Conservation (phyloP, 92 coral and sea anemone species). For the Anthopleura xanthogrammica region DNA sequence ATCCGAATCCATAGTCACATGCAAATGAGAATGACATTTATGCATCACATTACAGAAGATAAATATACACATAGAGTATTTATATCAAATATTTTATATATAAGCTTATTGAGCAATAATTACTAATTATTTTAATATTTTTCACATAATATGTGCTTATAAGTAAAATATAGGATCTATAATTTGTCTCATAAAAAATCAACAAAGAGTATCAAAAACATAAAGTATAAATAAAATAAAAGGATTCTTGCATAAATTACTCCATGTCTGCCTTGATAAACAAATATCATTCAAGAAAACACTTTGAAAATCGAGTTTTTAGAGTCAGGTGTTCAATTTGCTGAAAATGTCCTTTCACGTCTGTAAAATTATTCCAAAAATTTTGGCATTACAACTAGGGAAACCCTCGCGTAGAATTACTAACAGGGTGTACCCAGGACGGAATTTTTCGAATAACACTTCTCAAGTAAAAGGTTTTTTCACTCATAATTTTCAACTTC, state of each 20-base stretch:
- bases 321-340: background rate
- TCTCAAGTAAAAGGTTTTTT: background rate
- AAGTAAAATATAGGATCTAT: background rate
- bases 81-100: too few species aligned
- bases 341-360: background rate
- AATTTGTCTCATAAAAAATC: background rate
- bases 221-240: background rate
- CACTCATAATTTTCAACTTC: background rate
- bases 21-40: background rate
- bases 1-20: background rate
- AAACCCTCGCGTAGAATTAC: slow-evolving; percentile 3
- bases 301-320: background rate
- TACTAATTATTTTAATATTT: background rate
- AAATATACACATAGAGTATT: too few species aligned
- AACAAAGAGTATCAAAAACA: background rate
- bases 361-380: background rate
- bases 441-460: background rate
- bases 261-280: background rate
- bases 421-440: background rate
- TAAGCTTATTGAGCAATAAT: background rate
- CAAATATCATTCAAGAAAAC: background rate
- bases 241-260: slow-evolving; percentile 1
- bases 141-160: background rate
- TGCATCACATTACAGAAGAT: background rate
- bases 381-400: background rate